Conservation (phyloP, 2,113 vertebrate genomes). For the Cavia porcellus region DNA sequence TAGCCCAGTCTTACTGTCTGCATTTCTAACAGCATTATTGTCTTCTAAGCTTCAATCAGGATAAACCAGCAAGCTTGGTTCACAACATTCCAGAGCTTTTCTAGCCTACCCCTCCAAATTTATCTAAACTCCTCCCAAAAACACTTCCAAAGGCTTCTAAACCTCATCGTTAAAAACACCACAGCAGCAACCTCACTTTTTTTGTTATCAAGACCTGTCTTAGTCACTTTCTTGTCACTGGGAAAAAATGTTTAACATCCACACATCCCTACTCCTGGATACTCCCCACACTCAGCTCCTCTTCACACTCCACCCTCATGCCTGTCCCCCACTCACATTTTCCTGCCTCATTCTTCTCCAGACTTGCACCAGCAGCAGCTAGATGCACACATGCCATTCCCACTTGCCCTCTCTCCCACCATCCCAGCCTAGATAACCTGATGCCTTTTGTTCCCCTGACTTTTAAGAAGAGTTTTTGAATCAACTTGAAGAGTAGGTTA, state of each 20-base stretch:
- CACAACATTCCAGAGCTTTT: background rate
- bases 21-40: background rate
- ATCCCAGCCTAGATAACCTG: slow-evolving; percentile 95
- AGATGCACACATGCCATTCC: slow-evolving; percentile 92
- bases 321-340: slow-evolving; percentile 92
- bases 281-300: slow-evolving; percentile 94
- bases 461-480: slow-evolving; percentile 28
- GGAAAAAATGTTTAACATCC: background rate
- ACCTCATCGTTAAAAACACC: background rate
- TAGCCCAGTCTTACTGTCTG: background rate
- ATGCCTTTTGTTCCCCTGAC: background rate
- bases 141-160: background rate
- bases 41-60: background rate
- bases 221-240: background rate
- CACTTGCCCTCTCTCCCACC: slow-evolving; percentile 92
- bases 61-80: background rate
- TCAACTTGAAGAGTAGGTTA: slow-evolving; percentile 45
- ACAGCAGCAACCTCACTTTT: too few relatives aligned
- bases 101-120: background rate
- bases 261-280: slow-evolving; percentile 87
- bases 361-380: slow-evolving; percentile 92
- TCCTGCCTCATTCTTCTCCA: slow-evolving; percentile 90
- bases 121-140: background rate
- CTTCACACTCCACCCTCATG: slow-evolving; percentile 90
- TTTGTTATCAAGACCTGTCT: background rate